Evolutionary conservation across 2,113 vertebrate species (phyloP).

Genomic region (Ctenomys sociabilis): DNA sequence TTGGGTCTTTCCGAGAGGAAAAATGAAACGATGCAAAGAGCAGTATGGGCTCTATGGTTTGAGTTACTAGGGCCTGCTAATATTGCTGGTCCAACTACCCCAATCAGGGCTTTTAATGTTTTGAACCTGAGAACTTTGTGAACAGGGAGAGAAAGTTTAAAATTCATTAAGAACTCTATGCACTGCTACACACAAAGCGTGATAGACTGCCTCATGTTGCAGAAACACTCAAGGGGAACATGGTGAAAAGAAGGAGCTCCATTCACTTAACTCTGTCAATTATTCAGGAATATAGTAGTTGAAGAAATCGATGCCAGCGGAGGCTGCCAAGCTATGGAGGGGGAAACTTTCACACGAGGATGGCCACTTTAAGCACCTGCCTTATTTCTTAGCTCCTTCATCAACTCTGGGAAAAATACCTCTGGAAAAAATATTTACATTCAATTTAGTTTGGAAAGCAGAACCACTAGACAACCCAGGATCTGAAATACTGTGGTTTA

Average conservation of each 20-base stretch:
- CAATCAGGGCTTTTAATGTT: neutral
- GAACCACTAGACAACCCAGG: constrained; percentile 14
- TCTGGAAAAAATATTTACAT: constrained; percentile 9
- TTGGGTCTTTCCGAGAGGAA: constrained; percentile 62
- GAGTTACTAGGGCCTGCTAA: neutral
- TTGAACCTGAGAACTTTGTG: constrained; percentile 42
- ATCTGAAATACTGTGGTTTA: neutral
- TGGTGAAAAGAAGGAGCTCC: constrained; percentile 40
- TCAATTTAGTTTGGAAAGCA: constrained; percentile 34
- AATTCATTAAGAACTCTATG: constrained; percentile 57
- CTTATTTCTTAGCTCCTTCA: neutral
- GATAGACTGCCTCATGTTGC: constrained; percentile 58
- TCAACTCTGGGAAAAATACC: neutral
- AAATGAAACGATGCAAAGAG: constrained; percentile 57
- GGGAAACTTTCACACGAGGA: neutral
- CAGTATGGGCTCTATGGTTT: neutral
- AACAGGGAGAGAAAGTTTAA: constrained; percentile 58
- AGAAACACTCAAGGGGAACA: constrained; percentile 61
- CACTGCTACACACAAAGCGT: constrained; percentile 68
- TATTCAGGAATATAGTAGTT: neutral
- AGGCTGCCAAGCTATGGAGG: neutral
- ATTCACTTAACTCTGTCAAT: constrained; percentile 66
- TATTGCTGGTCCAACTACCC: neutral
- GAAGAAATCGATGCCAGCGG: constrained; percentile 44
- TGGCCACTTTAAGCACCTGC: constrained; percentile 20